These are phyloP conservation scores for Camponotus floridanus DNA, from an alignment of 1,140 invertebrate species.

Conservation along the genomic window DNA sequence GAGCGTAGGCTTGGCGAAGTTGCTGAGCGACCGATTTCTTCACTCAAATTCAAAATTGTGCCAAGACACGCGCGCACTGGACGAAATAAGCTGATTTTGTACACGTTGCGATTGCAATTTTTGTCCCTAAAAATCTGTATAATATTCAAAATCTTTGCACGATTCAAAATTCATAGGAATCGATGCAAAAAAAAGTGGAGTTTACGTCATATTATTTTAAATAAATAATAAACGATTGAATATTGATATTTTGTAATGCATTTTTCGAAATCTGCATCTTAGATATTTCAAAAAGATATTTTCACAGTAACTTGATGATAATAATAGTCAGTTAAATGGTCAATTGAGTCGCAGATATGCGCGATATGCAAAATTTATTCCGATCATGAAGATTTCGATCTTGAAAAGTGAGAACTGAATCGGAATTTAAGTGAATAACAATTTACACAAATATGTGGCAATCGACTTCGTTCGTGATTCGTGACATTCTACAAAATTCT, in stretches of 20 bases:
- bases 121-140: too few relatives aligned
- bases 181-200: neutral
- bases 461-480: neutral
- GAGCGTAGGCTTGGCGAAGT: constrained; percentile 59
- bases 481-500: too few relatives aligned
- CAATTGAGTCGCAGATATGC: too few relatives aligned
- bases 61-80: constrained; percentile 1
- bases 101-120: neutral
- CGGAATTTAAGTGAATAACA: neutral
- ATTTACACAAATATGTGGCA: neutral
- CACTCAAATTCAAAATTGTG: constrained; percentile 25
- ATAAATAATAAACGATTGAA: too few relatives aligned
- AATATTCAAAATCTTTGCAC: too few relatives aligned
- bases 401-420: neutral
- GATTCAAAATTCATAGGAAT: neutral
- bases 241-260: neutral
- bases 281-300: constrained; percentile 9
- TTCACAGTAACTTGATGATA: neutral
- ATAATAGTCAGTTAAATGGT: neutral
- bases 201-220: too few relatives aligned
- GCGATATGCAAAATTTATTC: neutral
- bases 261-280: neutral
- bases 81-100: neutral
- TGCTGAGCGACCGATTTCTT: constrained; percentile 62
- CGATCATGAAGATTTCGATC: neutral